phyloP scores from a whole-genome alignment of 2,797 vertebrate species.

The Poecilia wingei region DNA sequence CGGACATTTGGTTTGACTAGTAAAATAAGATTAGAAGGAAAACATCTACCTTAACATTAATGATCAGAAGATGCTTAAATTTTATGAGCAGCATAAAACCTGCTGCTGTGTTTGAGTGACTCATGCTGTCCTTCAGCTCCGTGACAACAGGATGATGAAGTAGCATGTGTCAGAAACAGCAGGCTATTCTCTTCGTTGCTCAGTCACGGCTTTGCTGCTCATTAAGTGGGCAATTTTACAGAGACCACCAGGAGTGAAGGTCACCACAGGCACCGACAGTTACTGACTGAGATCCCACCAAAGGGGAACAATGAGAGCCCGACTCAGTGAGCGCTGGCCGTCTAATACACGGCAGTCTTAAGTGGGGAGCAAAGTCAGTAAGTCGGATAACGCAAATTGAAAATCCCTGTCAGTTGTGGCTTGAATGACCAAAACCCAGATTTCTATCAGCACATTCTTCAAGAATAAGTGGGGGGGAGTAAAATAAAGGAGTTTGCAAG shows the following conservation, averaged over 20 bases:
- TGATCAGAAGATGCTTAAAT: slow-evolving; percentile 11
- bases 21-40: slow-evolving; percentile 26
- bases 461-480: slow-evolving; percentile 7
- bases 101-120: slow-evolving; percentile 35
- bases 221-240: slow-evolving; percentile 38
- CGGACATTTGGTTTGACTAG: slow-evolving; percentile 21
- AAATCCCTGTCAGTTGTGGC: slow-evolving; percentile 38
- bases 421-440: slow-evolving; percentile 49
- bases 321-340: slow-evolving; percentile 26
- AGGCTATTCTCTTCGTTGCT: slow-evolving; percentile 27
- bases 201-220: slow-evolving; percentile 27
- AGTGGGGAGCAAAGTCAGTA: slow-evolving; percentile 55
- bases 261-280: slow-evolving; percentile 41
- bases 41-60: slow-evolving; percentile 41
- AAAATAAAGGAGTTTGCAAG: slow-evolving; percentile 28
- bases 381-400: slow-evolving; percentile 52
- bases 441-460: slow-evolving; percentile 38
- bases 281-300: slow-evolving; percentile 52
- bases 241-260: slow-evolving; percentile 55
- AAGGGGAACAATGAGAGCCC: slow-evolving; percentile 43
- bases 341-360: slow-evolving; percentile 42
- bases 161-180: slow-evolving; percentile 22
- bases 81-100: slow-evolving; percentile 41
- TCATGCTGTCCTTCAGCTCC: slow-evolving; percentile 38
- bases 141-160: slow-evolving; percentile 50